These are phyloP conservation scores for Drosophila antonietae DNA, from an alignment of 2,888 invertebrate species.

Conservation along the genomic window DNA sequence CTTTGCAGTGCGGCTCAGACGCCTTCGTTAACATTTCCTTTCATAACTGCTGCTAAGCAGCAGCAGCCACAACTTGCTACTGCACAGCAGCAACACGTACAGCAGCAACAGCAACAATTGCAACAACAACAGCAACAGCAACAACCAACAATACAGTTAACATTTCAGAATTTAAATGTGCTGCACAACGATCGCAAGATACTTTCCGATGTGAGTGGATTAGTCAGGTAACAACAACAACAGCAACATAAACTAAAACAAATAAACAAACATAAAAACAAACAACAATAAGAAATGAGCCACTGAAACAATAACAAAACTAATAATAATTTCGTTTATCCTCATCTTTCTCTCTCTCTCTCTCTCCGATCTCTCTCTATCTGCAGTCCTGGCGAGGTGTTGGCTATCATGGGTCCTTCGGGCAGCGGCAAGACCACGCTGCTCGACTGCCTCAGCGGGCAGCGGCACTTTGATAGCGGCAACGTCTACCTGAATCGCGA, in stretches of 20 bases:
- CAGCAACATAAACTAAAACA: constrained; percentile 31
- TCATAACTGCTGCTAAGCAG: constrained; percentile 84
- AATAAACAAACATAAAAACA: constrained; percentile 25
- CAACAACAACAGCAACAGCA: constrained; percentile 36
- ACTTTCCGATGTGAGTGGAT: constrained; percentile 89
- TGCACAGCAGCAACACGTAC: constrained; percentile 1
- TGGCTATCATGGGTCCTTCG: constrained; percentile 93
- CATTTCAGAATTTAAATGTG: constrained; percentile 88
- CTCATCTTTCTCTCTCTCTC: constrained; percentile 4
- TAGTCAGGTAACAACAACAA: constrained; percentile 85
- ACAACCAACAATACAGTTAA: constrained; percentile 87
- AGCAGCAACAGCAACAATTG: constrained; percentile 42
- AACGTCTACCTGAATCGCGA: constrained; percentile 88
- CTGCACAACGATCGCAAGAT: constrained; percentile 86
- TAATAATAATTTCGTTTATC: constrained; percentile 24
- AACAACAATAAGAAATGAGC: constrained; percentile 18
- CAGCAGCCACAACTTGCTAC: neutral
- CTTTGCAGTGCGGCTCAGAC: constrained; percentile 41
- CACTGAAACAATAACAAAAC: constrained; percentile 34
- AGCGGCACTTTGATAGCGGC: constrained; percentile 88
- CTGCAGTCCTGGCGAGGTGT: constrained; percentile 89
- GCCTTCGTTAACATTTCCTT: constrained; percentile 86
- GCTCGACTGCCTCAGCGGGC: constrained; percentile 90
- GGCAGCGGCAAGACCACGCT: constrained; percentile 92
- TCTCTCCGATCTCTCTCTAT: constrained; percentile 4